Percentiles rank a stretch among this genome's conserved stretches.
phyloP scores from a whole-genome alignment of 2,888 invertebrate genomes.

The Vannuccia rotundouncinata region DNA sequence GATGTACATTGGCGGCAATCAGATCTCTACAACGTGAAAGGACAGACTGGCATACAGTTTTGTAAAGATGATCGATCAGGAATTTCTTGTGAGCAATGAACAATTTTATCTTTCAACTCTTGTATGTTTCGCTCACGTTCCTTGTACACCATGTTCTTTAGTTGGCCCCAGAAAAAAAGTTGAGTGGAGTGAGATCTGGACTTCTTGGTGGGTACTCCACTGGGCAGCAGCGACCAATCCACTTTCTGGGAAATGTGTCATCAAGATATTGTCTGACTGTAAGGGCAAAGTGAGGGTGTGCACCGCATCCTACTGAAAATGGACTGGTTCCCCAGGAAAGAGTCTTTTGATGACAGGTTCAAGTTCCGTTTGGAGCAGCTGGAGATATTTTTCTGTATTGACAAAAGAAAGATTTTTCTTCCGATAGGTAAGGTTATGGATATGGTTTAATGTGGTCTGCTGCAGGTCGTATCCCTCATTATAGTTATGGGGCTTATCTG shows the following conservation, averaged over 20 bases:
- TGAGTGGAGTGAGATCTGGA: constrained; percentile 20
- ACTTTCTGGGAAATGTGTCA: not conserved
- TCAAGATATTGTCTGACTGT: not conserved
- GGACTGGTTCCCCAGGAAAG: not conserved
- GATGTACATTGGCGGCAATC: constrained; percentile 15
- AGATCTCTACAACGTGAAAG: constrained; percentile 19
- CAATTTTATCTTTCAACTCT: constrained; percentile 19
- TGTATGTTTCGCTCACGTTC: constrained; percentile 7
- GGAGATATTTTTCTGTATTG: not conserved
- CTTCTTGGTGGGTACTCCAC: not conserved
- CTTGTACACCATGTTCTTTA: constrained; percentile 20
- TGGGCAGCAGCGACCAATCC: not conserved
- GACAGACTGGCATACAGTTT: constrained; percentile 23
- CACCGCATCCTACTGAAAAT: not conserved
- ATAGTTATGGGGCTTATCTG: no score
- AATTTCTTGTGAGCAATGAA: not conserved
- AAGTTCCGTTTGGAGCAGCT: not conserved
- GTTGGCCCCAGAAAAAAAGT: constrained; percentile 10
- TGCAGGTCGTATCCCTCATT: no score
- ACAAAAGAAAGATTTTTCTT: no score
- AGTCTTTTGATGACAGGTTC: not conserved
- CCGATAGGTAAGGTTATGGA: no score
- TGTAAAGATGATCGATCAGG: constrained; percentile 22
- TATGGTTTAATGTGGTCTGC: no score
- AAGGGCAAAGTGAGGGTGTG: not conserved